Evolutionary conservation across 1,140 invertebrate genomes (phyloP), one percentile per base, ranked within the genome.

Genomic region (Pristionchus pacificus): DNA sequence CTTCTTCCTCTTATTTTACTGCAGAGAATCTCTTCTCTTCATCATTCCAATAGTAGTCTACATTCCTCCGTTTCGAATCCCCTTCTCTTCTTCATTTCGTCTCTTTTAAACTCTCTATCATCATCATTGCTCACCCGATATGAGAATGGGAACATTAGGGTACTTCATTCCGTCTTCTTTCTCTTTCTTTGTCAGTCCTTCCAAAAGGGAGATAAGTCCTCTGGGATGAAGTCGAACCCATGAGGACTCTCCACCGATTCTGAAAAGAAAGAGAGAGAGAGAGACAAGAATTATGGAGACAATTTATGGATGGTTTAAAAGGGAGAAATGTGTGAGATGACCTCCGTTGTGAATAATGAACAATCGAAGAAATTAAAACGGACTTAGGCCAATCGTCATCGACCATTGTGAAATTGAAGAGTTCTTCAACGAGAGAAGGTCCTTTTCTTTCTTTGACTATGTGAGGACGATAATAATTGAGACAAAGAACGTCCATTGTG

Each of bases 241-340:
- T 2, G 80, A 65, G 15, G 71, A 68, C 1, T 83, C 78, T 1
- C 80, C 80, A 73, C 85, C 84, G 60, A 82, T 78, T 65, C 85
- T 85, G 13, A 81, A 76, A 28, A 79, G 81, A 29, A 84, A 76
- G n/a, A n/a, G n/a, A n/a, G n/a, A n/a, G n/a, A n/a, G n/a, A n/a
- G n/a, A n/a, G n/a, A n/a, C n/a, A n/a, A n/a, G n/a, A n/a, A n/a
- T n/a, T n/a, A n/a, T n/a, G n/a, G n/a, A n/a, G n/a, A n/a, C n/a
- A n/a, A n/a, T n/a, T n/a, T n/a, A n/a, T n/a, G n/a, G n/a, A 60
- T 83, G 83, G 71, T 85, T 82, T 28, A 65, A 68, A 10, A 79
- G 78, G 49, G 82, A 83, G 84, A 63, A 2, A 77, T 74, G 15
- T 10, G 38, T n/a, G n/a, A n/a, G n/a, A n/a, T n/a, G n/a, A n/a